These are phyloP conservation scores for Melanchra persicariae DNA, from an alignment of 2,888 invertebrate genomes.

Conservation along the genomic window DNA sequence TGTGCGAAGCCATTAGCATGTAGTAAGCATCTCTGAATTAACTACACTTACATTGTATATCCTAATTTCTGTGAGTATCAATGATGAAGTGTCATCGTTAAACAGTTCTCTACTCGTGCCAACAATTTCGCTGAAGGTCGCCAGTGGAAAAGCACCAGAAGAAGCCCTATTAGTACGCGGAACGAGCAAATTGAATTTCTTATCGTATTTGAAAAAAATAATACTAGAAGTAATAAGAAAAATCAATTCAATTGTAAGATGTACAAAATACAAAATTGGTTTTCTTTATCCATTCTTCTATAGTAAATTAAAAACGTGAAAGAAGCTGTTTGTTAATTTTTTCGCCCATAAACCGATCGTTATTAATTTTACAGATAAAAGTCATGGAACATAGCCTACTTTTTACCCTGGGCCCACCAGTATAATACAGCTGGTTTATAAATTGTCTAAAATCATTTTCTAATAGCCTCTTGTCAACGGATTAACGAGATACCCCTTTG, in stretches of 20 bases:
- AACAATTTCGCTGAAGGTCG: constrained; percentile 34
- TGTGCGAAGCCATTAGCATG: neutral
- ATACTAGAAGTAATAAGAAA: constrained; percentile 12
- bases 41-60: neutral
- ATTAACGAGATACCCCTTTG: no score
- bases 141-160: constrained; percentile 46
- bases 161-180: constrained; percentile 48
- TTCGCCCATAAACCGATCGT: neutral
- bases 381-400: neutral
- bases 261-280: neutral
- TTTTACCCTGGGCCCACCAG: neutral
- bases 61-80: constrained; percentile 9
- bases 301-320: neutral
- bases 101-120: constrained; percentile 41
- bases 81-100: neutral
- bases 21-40: neutral
- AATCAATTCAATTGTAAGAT: constrained; percentile 27
- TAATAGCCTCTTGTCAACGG: no score
- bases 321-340: neutral
- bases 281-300: neutral
- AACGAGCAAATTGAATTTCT: constrained; percentile 30
- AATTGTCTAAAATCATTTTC: no score
- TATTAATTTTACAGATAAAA: neutral
- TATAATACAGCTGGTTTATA: no score
- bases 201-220: constrained; percentile 34